A percentile compares a stretch with the other conserved stretches of the same genome.
Conservation (phyloP, 2,888 invertebrate species). For the Siphonodentalium dalli region DNA sequence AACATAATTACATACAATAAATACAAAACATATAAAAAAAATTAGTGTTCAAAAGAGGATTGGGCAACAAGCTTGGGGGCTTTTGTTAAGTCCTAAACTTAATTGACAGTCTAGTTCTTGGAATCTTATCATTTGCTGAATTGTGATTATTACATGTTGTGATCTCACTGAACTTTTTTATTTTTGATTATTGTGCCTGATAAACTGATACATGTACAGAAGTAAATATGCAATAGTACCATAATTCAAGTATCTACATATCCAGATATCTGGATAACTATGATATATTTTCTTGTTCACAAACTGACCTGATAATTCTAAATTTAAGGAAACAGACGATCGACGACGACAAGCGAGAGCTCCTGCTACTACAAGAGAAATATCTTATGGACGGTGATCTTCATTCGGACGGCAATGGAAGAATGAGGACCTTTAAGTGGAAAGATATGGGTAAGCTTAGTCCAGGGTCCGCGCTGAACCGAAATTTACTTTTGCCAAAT, state of each 20-base stretch:
- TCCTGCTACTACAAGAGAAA: constrained; percentile 83
- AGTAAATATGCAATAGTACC: too few relatives aligned
- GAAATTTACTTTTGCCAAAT: background rate
- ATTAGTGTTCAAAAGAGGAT: too few relatives aligned
- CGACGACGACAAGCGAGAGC: constrained; percentile 87
- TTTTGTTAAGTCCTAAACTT: too few relatives aligned
- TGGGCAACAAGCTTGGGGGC: too few relatives aligned
- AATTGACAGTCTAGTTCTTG: constrained; percentile 3
- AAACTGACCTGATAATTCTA: background rate
- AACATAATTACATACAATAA: too few relatives aligned
- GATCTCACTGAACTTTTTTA: background rate
- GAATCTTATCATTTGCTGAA: constrained; percentile 19
- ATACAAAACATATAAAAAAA: too few relatives aligned
- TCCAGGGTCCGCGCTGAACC: background rate
- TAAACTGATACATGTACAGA: too few relatives aligned
- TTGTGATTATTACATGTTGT: background rate
- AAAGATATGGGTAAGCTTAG: constrained; percentile 71
- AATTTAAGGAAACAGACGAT: constrained; percentile 75
- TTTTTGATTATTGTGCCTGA: background rate
- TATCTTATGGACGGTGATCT: constrained; percentile 89
- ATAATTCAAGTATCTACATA: too few relatives aligned
- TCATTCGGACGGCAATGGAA: constrained; percentile 76
- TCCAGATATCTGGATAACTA: background rate
- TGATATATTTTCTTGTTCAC: background rate
- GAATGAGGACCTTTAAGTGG: constrained; percentile 87